These are phyloP conservation scores for Pocillopora damicornis DNA, from an alignment of 64 coral and sea anemone species.

Conservation along the genomic window DNA sequence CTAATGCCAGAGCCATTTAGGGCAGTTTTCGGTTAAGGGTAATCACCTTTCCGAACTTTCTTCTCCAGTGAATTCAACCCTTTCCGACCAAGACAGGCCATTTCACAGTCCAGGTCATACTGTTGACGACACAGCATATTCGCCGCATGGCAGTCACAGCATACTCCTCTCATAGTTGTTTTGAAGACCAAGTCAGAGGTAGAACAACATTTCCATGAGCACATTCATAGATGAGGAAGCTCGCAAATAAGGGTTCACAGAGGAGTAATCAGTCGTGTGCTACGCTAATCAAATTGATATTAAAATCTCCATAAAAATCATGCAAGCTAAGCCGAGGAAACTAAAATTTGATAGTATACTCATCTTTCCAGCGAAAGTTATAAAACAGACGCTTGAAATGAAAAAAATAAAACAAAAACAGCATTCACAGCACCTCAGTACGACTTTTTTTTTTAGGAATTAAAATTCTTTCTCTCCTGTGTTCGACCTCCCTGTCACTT, in stretches of 20 bases:
- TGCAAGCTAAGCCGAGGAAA: no score
- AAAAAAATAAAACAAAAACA: no score
- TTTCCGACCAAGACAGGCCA: neutral
- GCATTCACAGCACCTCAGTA: no score
- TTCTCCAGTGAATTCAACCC: constrained; percentile 24
- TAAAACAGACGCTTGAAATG: no score
- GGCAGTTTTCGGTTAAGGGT: no score
- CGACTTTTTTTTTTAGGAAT: no score
- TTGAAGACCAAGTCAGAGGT: neutral
- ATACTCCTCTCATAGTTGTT: neutral
- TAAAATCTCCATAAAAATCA: neutral
- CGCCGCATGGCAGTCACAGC: neutral
- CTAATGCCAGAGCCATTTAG: no score
- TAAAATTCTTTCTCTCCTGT: no score
- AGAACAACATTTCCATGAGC: neutral
- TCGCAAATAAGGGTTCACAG: neutral
- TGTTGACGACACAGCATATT: neutral
- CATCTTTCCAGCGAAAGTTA: no score
- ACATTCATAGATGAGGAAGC: neutral
- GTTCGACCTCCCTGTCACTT: no score
- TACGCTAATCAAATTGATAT: neutral
- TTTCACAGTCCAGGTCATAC: neutral
- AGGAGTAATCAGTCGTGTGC: neutral
- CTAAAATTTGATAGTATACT: no score
- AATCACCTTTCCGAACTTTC: neutral